A percentile compares a stretch with the other conserved stretches of the same genome.
Conservation (phyloP, 2,888 invertebrate species). For the Trachelus troglodyta region DNA sequence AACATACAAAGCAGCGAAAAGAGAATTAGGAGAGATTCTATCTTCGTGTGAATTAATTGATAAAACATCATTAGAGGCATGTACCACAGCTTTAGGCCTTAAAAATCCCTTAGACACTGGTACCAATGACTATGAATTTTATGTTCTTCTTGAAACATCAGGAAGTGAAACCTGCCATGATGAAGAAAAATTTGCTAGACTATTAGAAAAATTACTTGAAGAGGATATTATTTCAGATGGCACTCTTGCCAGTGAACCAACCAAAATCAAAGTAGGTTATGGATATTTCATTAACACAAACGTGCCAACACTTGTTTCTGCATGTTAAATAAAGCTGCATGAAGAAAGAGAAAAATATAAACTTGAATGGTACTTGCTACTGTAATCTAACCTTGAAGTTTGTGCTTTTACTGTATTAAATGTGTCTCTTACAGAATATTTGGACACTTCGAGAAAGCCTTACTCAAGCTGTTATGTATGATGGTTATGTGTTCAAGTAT, state of each 20-base stretch:
- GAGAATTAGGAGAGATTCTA: constrained; percentile 85
- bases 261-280: constrained; percentile 78
- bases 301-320: background rate
- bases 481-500: constrained; percentile 95
- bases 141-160: constrained; percentile 87
- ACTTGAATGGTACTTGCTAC: background rate
- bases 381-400: background rate
- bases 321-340: background rate
- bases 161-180: constrained; percentile 90
- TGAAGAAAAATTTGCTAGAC: constrained; percentile 84
- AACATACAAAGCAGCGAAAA: constrained; percentile 80
- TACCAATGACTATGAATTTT: constrained; percentile 75
- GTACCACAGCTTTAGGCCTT: constrained; percentile 73
- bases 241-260: constrained; percentile 84
- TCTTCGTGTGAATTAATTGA: constrained; percentile 98
- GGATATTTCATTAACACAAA: background rate
- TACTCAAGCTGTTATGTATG: constrained; percentile 78
- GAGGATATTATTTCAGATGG: constrained; percentile 83
- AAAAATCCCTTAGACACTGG: constrained; percentile 64
- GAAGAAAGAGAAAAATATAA: background rate
- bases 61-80: constrained; percentile 75
- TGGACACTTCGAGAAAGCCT: constrained; percentile 92
- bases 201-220: constrained; percentile 81
- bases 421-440: constrained; percentile 69
- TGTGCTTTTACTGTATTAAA: constrained; percentile 3